phyloP scores from a whole-genome alignment of 1,140 invertebrate species.

The Saccostrea cuccullata region DNA sequence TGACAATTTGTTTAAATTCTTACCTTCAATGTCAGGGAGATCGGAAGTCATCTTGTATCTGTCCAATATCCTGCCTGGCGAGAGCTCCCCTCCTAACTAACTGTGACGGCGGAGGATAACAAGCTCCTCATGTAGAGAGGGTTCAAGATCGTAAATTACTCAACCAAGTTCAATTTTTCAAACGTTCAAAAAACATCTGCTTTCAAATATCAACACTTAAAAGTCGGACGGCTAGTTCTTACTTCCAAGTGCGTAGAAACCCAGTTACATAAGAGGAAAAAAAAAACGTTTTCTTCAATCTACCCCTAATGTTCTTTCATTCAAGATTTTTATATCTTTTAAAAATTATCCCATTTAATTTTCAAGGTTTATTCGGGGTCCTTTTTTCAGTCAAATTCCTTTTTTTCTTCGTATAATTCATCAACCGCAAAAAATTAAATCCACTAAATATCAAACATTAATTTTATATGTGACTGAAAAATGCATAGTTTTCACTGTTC shows the following conservation, averaged over 20 bases:
- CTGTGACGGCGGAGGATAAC: not conserved
- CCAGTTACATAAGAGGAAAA: not conserved
- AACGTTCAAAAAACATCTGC: conserved; percentile 30
- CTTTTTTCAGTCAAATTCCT: too few relatives aligned
- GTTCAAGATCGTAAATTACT: not conserved
- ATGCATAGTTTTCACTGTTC: too few relatives aligned
- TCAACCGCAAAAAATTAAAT: too few relatives aligned
- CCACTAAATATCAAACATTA: too few relatives aligned
- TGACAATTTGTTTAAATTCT: too few relatives aligned
- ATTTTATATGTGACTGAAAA: too few relatives aligned
- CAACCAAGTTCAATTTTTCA: conserved; percentile 23
- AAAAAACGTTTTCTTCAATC: too few relatives aligned
- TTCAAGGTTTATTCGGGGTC: too few relatives aligned
- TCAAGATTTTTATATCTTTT: too few relatives aligned
- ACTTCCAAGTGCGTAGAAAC: not conserved
- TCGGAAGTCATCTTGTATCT: not conserved
- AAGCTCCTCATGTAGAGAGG: not conserved
- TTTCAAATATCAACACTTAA: conserved; percentile 22
- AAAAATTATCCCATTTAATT: too few relatives aligned
- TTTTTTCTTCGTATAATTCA: too few relatives aligned
- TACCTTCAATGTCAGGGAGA: conserved; percentile 2
- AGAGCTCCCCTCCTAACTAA: not conserved
- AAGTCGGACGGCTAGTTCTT: conserved; percentile 1
- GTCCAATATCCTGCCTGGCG: not conserved
- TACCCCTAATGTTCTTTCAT: too few relatives aligned